phyloP scores from a whole-genome alignment of 2,113 vertebrate genomes.

The Cyprinus carpio region DNA sequence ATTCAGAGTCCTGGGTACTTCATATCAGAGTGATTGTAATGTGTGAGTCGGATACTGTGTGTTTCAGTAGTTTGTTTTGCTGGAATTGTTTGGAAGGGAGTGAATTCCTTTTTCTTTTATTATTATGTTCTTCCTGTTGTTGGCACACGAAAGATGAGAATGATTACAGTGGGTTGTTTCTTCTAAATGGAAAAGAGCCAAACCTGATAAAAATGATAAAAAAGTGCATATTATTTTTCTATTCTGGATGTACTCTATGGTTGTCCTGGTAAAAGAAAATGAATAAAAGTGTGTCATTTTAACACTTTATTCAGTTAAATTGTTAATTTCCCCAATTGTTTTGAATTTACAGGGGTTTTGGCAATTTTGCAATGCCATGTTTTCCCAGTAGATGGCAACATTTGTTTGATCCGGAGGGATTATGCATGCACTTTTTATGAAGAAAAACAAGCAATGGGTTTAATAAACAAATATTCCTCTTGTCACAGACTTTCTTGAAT shows the following conservation, averaged over 20 bases:
- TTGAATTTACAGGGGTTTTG: neutral
- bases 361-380: neutral
- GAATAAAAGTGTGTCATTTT: constrained; percentile 73
- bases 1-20: constrained; percentile 10
- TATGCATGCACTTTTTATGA: neutral
- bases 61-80: constrained; percentile 54
- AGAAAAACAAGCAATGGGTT: neutral
- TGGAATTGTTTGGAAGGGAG: constrained; percentile 21
- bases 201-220: constrained; percentile 57
- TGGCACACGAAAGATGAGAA: neutral
- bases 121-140: constrained; percentile 22
- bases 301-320: constrained; percentile 57
- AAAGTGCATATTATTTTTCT: constrained; percentile 76
- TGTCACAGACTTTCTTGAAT: neutral
- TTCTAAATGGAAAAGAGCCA: constrained; percentile 55
- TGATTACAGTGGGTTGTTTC: constrained; percentile 29
- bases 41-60: constrained; percentile 16
- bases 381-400: constrained; percentile 28
- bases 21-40: constrained; percentile 19
- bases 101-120: neutral
- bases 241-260: constrained; percentile 67
- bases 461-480: neutral
- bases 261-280: constrained; percentile 69
- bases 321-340: neutral
- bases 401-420: neutral